Base-by-base conservation (phyloP, 2,113 vertebrate genomes). In the Misgurnus anguillicaudatus region DNA sequence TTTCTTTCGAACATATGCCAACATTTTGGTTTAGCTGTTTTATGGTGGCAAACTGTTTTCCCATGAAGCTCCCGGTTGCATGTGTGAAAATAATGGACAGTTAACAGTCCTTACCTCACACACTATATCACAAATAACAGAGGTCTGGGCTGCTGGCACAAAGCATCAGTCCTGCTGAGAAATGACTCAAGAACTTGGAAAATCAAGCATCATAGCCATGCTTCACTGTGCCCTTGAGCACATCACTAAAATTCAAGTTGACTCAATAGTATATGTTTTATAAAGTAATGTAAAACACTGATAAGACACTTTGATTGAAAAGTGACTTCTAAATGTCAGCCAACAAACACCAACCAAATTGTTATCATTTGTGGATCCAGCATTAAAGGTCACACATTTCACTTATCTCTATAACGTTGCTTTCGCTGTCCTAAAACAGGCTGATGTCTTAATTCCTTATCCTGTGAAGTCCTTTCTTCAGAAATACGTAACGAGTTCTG, bases 41-140 rank as follows among this genome's bases (percentile, higher is more conserved):
- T 61, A 74, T 73, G 72, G 74, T 62, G 57, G 53, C 67, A 61
- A 55, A 61, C 16, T 65, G 64, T 45, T 82, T 78, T 82, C 76
- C 83, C 77, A 41, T 77, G 62, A 66, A 79, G 80, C 53, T 58
- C 31, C 65, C 17, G 7, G 65, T 42, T 45, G 55, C 67, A 41
- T 55, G 70, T 65, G 39, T 62, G 62, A 45, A 19, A 45, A 70
- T 24, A 75, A 41, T 58, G 70, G 53, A 19, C 13, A 5, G 38
- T 73, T 73, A 73, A 58, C 38, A 0, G 19, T n/a, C 53, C 70
- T 58, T 73, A 60, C 70, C 70, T 73, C 38, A 60, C 53, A 73
- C 10, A 60, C 36, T 60, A 42, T 57, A 21, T 72, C 10, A 72
- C 11, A 60, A 42, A 60, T 11, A 10, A 60, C n/a, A 42, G n/a